These are phyloP conservation scores for Platanista minor DNA, from an alignment of 2,113 vertebrate genomes.

Conservation along the genomic window DNA sequence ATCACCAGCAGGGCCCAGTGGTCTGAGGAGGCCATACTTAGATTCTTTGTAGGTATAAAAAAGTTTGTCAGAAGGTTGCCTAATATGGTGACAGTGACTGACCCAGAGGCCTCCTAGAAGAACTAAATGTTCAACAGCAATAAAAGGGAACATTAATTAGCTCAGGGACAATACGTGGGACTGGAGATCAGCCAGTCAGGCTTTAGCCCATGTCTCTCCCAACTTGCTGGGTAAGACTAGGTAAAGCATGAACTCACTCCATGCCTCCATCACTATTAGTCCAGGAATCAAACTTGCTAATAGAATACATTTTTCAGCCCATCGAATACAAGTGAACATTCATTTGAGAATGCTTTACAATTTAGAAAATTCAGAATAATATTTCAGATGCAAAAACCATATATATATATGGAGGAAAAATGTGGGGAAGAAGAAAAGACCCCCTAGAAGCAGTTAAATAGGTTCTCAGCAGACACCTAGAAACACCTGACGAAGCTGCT, in stretches of 20 bases:
- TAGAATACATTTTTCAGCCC: background rate
- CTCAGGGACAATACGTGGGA: rapidly evolving
- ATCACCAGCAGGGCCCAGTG: slow-evolving; percentile 24
- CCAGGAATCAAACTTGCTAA: background rate
- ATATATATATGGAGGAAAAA: background rate
- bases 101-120: background rate
- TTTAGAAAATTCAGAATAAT: background rate
- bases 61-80: background rate
- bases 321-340: background rate
- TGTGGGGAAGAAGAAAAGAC: background rate
- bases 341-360: background rate
- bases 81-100: background rate
- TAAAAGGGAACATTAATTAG: background rate
- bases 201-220: background rate
- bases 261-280: background rate
- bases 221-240: background rate
- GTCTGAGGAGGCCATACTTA: background rate
- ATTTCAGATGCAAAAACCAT: background rate
- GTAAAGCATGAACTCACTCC: background rate
- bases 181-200: background rate
- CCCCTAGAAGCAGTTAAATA: background rate
- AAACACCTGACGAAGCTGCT: background rate
- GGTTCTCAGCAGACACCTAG: background rate
- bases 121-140: background rate
- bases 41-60: background rate